These are phyloP conservation scores for Lepisosteus osseus DNA, from an alignment of 2,113 vertebrate species.

Conservation along the genomic window DNA sequence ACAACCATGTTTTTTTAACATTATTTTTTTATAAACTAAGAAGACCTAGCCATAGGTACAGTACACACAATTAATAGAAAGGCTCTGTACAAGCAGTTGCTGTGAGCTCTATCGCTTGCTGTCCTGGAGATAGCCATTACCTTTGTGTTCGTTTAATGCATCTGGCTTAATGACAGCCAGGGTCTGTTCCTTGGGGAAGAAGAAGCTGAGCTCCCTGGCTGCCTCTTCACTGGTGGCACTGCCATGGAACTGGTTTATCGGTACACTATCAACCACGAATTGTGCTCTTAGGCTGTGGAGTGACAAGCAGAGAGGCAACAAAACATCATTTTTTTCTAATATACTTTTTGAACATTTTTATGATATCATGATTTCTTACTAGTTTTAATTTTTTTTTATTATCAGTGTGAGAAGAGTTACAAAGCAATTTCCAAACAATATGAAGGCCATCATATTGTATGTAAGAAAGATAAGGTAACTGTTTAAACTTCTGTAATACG, in stretches of 20 bases:
- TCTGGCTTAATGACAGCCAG: constrained; percentile 71
- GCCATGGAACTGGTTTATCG: constrained; percentile 67
- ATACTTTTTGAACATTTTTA: too few relatives aligned
- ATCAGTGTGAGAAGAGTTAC: too few relatives aligned
- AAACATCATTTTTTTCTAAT: too few relatives aligned
- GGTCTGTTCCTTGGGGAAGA: constrained; percentile 65
- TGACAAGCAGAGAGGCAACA: constrained; percentile 11
- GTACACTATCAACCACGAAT: constrained; percentile 49
- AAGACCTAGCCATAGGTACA: too few relatives aligned
- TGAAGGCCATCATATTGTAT: too few relatives aligned
- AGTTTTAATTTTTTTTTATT: too few relatives aligned
- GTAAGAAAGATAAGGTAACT: too few relatives aligned
- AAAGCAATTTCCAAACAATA: too few relatives aligned
- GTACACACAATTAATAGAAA: neutral
- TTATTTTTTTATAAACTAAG: too few relatives aligned
- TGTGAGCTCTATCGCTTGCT: neutral
- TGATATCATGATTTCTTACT: too few relatives aligned
- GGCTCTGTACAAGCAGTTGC: neutral
- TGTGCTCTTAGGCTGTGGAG: constrained; percentile 52
- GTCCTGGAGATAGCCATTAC: constrained; percentile 29
- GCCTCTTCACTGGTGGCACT: constrained; percentile 56
- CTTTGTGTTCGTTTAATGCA: constrained; percentile 57
- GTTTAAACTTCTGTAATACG: too few relatives aligned
- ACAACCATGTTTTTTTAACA: too few relatives aligned
- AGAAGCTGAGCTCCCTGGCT: constrained; percentile 60